Conservation (phyloP, 2,113 vertebrate genomes). For the Nibea coibor region DNA sequence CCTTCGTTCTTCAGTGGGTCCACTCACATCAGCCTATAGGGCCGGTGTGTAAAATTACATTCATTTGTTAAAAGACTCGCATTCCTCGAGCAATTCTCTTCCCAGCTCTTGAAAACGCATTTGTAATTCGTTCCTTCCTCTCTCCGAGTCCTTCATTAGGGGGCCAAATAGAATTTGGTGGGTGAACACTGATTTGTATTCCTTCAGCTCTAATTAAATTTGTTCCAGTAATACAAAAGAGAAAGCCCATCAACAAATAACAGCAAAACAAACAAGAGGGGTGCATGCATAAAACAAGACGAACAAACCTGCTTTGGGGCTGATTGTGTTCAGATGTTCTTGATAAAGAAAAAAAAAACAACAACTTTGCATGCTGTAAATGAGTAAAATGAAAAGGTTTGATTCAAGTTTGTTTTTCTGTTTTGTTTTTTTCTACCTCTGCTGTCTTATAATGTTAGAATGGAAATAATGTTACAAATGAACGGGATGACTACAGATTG, state of each 20-base stretch:
- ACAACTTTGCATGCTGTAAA: slow-evolving; percentile 43
- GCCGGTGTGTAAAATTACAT: slow-evolving; percentile 47
- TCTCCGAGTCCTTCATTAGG: slow-evolving; percentile 63
- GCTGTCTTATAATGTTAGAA: slow-evolving; percentile 2
- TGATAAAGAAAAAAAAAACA: slow-evolving; percentile 53
- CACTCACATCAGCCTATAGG: slow-evolving; percentile 2
- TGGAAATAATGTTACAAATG: slow-evolving; percentile 22
- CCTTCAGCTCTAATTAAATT: slow-evolving; percentile 79
- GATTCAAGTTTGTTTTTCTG: slow-evolving; percentile 22
- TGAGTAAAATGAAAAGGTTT: slow-evolving; percentile 41
- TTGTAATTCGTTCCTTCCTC: slow-evolving; percentile 66
- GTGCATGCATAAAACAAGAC: slow-evolving; percentile 53
- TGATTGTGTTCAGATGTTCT: slow-evolving; percentile 73
- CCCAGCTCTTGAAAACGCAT: slow-evolving; percentile 62
- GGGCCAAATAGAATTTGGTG: slow-evolving; percentile 72
- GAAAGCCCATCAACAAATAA: slow-evolving; percentile 75
- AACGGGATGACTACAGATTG: slow-evolving; percentile 2
- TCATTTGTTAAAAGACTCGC: slow-evolving; percentile 58
- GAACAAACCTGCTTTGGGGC: slow-evolving; percentile 58
- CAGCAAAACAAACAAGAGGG: slow-evolving; percentile 69
- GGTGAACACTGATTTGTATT: slow-evolving; percentile 76
- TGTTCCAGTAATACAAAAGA: slow-evolving; percentile 76
- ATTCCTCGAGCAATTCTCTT: slow-evolving; percentile 59
- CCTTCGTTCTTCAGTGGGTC: not conserved
- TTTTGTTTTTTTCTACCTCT: not conserved